These are phyloP conservation scores for Caloenas nicobarica DNA, from an alignment of 2,113 vertebrate genomes.

Conservation along the genomic window DNA sequence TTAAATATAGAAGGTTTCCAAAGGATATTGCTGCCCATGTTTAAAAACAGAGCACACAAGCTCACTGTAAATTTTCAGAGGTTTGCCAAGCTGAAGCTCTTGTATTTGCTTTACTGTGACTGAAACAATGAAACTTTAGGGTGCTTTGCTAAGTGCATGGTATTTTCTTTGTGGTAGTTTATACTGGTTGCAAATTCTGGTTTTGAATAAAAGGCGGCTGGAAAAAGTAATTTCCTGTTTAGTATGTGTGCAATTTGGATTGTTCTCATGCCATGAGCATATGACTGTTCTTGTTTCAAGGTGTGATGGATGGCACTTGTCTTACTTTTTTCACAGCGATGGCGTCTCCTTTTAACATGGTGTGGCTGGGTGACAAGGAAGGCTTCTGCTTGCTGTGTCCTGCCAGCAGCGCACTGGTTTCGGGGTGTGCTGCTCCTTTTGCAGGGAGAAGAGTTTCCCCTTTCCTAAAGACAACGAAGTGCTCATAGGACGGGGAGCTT, in stretches of 20 bases:
- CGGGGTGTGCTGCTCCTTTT: neutral
- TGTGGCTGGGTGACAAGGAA: neutral
- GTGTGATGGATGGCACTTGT: neutral
- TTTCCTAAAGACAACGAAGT: neutral
- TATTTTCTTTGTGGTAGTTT: neutral
- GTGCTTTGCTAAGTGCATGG: neutral
- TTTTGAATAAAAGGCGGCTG: neutral
- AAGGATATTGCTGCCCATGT: neutral
- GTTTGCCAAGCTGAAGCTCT: neutral
- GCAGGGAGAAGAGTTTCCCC: neutral
- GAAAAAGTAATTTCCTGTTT: neutral
- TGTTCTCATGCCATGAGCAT: neutral
- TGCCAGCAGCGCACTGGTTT: neutral
- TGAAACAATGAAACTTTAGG: constrained; percentile 6
- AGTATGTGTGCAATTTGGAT: neutral
- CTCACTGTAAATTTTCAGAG: neutral
- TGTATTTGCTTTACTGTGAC: neutral
- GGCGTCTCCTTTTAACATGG: neutral
- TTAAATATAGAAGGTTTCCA: constrained; percentile 13
- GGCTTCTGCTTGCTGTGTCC: neutral
- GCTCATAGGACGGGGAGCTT: neutral
- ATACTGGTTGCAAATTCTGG: neutral
- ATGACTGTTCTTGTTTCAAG: neutral
- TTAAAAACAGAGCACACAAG: constrained; percentile 19
- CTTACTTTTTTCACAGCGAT: neutral